Evolutionary conservation across 2,888 invertebrate genomes (phyloP).

Genomic region (Agrochola circellaris): DNA sequence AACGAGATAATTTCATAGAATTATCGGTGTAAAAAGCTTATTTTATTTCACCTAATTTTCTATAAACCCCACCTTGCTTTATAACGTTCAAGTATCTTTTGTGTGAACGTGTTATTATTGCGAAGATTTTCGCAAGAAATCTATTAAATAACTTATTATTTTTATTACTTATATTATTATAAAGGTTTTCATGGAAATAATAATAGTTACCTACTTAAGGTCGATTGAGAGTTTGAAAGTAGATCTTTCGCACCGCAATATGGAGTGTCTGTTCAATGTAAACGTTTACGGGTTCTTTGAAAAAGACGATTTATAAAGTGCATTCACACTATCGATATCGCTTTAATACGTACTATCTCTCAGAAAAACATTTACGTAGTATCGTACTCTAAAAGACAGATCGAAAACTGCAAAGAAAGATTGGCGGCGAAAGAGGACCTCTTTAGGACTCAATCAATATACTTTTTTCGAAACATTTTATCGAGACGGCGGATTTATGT

Average conservation of each 20-base stretch:
- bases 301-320: not conserved
- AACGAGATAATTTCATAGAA: constrained; percentile 60
- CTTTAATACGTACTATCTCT: not conserved
- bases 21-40: constrained; percentile 47
- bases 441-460: not conserved
- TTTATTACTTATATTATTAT: not conserved
- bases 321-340: not conserved
- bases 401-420: not conserved
- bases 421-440: not conserved
- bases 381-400: constrained; percentile 12
- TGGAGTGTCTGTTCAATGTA: not conserved
- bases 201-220: not conserved
- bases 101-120: not conserved
- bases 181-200: constrained; percentile 21
- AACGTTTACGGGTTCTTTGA: not conserved
- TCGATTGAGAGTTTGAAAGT: not conserved
- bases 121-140: constrained; percentile 31
- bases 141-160: constrained; percentile 8
- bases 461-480: constrained; percentile 9
- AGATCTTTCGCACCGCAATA: not conserved
- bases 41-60: constrained; percentile 58
- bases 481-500: not conserved
- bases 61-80: constrained; percentile 38
- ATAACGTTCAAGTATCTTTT: not conserved
- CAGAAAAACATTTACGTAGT: not conserved